Evolutionary conservation across 1,140 invertebrate species (phyloP).

Genomic region (Hypsibius dujardini): DNA sequence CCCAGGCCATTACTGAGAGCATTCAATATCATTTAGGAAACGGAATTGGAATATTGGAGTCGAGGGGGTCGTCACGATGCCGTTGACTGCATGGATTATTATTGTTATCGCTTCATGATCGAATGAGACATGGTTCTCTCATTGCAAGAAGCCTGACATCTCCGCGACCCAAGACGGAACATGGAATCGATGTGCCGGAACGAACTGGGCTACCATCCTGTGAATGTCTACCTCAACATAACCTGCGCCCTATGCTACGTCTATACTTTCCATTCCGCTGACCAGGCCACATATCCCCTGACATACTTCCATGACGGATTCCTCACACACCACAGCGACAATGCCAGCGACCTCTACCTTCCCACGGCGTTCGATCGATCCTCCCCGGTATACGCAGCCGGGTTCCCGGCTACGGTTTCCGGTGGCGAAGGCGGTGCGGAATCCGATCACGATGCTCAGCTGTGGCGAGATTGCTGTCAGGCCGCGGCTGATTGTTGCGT

Average conservation of each 20-base stretch:
- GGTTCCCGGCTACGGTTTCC: background rate
- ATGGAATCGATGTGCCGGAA: background rate
- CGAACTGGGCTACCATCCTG: background rate
- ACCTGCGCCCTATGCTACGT: background rate
- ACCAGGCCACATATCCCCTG: background rate
- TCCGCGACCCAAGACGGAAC: no score
- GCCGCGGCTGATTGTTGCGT: background rate
- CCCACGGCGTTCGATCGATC: background rate
- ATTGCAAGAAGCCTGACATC: no score
- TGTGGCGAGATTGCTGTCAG: background rate
- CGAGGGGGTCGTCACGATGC: no score
- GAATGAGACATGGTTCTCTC: no score
- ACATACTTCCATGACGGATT: background rate
- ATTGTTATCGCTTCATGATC: no score
- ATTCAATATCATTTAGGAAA: no score
- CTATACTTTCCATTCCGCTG: slow-evolving; percentile 9
- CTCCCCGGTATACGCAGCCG: background rate
- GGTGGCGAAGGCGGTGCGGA: background rate
- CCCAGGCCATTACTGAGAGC: no score
- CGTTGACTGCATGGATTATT: no score
- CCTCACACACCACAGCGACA: background rate
- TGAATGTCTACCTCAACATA: background rate
- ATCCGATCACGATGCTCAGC: background rate
- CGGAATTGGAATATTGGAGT: no score
- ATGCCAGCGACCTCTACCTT: background rate